A percentile compares a stretch with the other conserved stretches of the same genome.
These are phyloP conservation scores for Spinus pinus DNA, from an alignment of 2,797 vertebrate species.

Conservation along the genomic window DNA sequence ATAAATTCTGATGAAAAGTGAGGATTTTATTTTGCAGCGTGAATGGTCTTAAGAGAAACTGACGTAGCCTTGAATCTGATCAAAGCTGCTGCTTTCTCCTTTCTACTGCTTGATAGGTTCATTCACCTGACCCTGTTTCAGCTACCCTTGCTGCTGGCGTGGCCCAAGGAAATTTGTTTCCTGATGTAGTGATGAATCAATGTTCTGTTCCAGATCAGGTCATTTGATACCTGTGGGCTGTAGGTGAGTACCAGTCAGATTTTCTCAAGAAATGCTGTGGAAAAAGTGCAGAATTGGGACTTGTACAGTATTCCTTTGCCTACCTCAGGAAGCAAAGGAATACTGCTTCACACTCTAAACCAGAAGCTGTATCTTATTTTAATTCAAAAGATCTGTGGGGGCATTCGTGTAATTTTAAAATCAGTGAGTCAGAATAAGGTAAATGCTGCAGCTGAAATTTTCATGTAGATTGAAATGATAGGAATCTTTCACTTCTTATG, in stretches of 20 bases:
- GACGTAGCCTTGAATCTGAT: neutral
- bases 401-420: slow-evolving; percentile 33
- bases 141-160: neutral
- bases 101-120: neutral
- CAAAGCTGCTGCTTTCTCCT: neutral
- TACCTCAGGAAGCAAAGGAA: neutral
- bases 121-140: neutral
- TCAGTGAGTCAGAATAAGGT: slow-evolving; percentile 39
- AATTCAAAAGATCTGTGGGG: slow-evolving; percentile 31
- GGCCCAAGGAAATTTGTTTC: neutral
- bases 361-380: slow-evolving; percentile 2
- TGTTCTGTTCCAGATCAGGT: neutral
- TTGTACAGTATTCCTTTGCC: neutral
- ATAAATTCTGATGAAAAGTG: neutral
- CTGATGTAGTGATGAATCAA: neutral
- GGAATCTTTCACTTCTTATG: slow-evolving; percentile 44
- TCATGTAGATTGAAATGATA: slow-evolving; percentile 21
- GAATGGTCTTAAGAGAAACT: neutral
- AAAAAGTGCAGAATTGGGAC: neutral
- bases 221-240: neutral
- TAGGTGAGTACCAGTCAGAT: neutral
- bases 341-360: neutral
- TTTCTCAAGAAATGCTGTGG: neutral
- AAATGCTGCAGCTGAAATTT: slow-evolving; percentile 33
- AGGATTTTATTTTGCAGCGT: rapidly evolving